Base-by-base conservation (phyloP, 1,140 invertebrate species). In the Drosophila sp. region DNA sequence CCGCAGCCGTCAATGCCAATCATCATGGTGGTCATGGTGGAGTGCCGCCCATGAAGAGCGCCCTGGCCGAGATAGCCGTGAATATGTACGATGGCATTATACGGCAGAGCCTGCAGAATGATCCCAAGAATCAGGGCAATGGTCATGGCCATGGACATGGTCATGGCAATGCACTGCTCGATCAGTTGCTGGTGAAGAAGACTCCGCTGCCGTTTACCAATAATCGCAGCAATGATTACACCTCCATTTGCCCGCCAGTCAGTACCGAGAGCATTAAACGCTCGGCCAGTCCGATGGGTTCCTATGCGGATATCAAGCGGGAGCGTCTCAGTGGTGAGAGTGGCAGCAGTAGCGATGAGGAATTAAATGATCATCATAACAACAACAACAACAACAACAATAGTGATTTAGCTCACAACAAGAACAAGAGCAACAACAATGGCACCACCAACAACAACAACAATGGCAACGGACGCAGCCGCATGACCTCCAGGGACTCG, bases 61-160 rank as follows among this genome's bases (percentile, higher is more conserved):
- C 90, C 93, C 33, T 92, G 91, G 55, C 17, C 17, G 17, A 96
- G 86, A 93, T 93, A 57, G 92, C 94, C 89, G 94, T 70, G 93
- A 95, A 76, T 17, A 74, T 94, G 85, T 95, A 23, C 58, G 96
- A 97, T 80, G 96, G 95, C 60, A 95, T 97, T 66, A 97, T 97
- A 80, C 93, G 96, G 70, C 96, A 96, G 94, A 61, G 94, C 93
- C 23, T 94, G 94, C 77, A 83, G 30, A 64, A 63, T 60, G 69
- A 55, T 25, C 44, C 41, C 4, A 50, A 41, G 38, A 64, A 63
- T 61, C 67, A 55, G 23, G 50, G 50, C 3, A 50, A 41, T 94
- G 66, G 72, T 10, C 94, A 72, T 94, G 94, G 79, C 93, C 94
- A 58, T 85, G 96, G 74, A 91, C 94, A 72, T 94, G 94, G 79